A percentile compares a stretch with the other conserved stretches of the same genome.
These are phyloP conservation scores for Orthosia cruda DNA, from an alignment of 2,888 invertebrate species.

Conservation along the genomic window DNA sequence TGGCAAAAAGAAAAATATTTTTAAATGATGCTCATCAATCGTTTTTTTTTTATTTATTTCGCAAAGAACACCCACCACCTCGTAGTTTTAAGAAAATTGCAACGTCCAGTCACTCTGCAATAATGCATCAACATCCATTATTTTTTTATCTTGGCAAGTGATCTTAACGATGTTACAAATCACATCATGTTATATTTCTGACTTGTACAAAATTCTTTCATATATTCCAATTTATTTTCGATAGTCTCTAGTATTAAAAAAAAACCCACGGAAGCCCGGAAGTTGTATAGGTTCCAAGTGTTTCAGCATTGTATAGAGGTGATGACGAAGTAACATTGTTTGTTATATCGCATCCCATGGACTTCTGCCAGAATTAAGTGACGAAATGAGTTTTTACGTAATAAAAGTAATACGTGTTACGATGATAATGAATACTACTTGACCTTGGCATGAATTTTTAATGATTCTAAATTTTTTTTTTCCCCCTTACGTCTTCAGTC, in stretches of 20 bases:
- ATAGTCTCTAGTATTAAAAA: background rate
- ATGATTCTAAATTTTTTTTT: constrained; percentile 34
- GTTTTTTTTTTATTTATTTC: constrained; percentile 10
- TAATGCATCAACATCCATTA: constrained; percentile 21
- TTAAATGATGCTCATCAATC: background rate
- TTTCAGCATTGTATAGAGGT: constrained; percentile 28
- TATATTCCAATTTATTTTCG: constrained; percentile 37
- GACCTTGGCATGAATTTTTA: constrained; percentile 48
- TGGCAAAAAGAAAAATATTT: background rate
- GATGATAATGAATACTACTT: constrained; percentile 39
- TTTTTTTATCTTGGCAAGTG: constrained; percentile 25
- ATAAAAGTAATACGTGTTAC: constrained; percentile 39
- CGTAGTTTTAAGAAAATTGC: constrained; percentile 1
- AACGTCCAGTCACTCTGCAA: background rate
- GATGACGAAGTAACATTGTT: constrained; percentile 32
- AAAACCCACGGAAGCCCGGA: constrained; percentile 49
- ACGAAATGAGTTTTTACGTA: constrained; percentile 55
- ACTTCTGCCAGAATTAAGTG: constrained; percentile 57
- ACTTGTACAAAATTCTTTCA: constrained; percentile 29
- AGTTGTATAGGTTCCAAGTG: constrained; percentile 56
- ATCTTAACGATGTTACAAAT: constrained; percentile 33
- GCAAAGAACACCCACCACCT: constrained; percentile 12
- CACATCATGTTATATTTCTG: constrained; percentile 38
- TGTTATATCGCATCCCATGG: constrained; percentile 47
- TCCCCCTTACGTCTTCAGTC: constrained; percentile 8